Evolutionary conservation across 2,888 invertebrate genomes (phyloP).

Genomic region (Amiota minor): DNA sequence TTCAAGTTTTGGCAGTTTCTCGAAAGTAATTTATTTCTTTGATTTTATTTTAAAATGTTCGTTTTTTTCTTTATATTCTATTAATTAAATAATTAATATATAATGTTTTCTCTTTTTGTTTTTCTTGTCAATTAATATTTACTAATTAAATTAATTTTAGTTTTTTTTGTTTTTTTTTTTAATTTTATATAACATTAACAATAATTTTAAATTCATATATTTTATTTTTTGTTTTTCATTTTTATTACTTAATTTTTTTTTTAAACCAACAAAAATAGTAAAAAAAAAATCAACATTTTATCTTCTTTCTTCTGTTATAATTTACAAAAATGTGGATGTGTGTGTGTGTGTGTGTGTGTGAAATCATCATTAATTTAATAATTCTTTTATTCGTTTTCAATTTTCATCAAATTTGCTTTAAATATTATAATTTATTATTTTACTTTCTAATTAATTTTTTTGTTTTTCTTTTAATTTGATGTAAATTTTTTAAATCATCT

Average conservation of each 20-base stretch:
- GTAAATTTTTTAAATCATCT: not conserved
- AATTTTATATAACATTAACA: slow-evolving; percentile 48
- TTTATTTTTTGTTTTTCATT: slow-evolving; percentile 15
- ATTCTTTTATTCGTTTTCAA: slow-evolving; percentile 13
- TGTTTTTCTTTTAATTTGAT: slow-evolving; percentile 37
- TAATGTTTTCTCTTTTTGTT: slow-evolving; percentile 43
- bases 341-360: no score
- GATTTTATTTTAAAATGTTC: slow-evolving; percentile 26
- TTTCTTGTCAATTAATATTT: slow-evolving; percentile 58
- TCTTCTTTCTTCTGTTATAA: slow-evolving; percentile 21
- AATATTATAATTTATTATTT: slow-evolving; percentile 15
- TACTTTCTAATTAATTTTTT: slow-evolving; percentile 53
- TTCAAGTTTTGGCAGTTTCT: slow-evolving; percentile 70
- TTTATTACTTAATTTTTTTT: slow-evolving; percentile 7
- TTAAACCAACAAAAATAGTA: slow-evolving; percentile 24
- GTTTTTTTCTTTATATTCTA: slow-evolving; percentile 43
- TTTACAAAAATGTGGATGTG: slow-evolving; percentile 39
- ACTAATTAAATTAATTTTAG: slow-evolving; percentile 57
- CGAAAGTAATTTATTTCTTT: slow-evolving; percentile 39
- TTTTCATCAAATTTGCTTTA: slow-evolving; percentile 39
- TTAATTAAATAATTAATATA: slow-evolving; percentile 63
- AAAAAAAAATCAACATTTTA: slow-evolving; percentile 15
- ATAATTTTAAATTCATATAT: slow-evolving; percentile 20
- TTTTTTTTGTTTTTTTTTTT: slow-evolving; percentile 39
- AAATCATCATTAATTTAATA: not conserved